Conservation (phyloP, 2,113 vertebrate species). For the Hypomesus transpacificus region DNA sequence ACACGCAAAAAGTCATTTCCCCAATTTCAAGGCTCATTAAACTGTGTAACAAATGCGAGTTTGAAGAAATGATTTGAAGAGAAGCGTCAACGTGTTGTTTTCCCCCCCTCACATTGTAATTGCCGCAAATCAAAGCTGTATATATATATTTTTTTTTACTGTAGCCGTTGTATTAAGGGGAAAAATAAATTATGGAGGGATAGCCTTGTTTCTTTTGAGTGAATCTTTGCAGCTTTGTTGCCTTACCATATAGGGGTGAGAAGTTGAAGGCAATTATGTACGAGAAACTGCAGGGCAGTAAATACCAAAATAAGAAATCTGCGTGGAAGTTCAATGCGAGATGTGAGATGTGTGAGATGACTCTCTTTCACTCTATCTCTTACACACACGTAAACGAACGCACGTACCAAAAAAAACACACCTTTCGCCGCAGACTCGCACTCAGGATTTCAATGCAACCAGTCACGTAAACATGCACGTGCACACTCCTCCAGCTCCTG, state of each 20-base stretch:
- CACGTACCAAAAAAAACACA: no score
- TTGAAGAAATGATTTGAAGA: slow-evolving; percentile 49
- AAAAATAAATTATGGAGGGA: neutral
- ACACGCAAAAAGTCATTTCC: slow-evolving; percentile 46
- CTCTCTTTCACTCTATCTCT: no score
- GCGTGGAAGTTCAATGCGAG: neutral
- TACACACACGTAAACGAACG: no score
- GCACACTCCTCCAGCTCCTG: no score
- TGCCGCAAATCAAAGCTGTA: neutral
- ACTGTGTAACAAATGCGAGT: slow-evolving; percentile 46
- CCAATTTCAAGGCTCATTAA: slow-evolving; percentile 67
- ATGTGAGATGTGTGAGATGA: no score
- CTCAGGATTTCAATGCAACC: no score
- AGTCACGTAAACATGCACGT: no score
- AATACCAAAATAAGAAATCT: neutral
- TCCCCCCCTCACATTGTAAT: slow-evolving; percentile 4
- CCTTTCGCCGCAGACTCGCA: no score
- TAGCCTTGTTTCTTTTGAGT: neutral
- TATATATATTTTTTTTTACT: neutral
- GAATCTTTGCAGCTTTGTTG: neutral
- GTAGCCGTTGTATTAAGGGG: slow-evolving; percentile 1
- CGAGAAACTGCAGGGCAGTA: neutral
- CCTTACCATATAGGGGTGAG: neutral
- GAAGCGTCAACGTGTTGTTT: slow-evolving; percentile 29
- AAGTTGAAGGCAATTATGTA: neutral